Base-by-base conservation (phyloP, 2,888 invertebrate species). In the Hydroisotoma schaefferi region DNA sequence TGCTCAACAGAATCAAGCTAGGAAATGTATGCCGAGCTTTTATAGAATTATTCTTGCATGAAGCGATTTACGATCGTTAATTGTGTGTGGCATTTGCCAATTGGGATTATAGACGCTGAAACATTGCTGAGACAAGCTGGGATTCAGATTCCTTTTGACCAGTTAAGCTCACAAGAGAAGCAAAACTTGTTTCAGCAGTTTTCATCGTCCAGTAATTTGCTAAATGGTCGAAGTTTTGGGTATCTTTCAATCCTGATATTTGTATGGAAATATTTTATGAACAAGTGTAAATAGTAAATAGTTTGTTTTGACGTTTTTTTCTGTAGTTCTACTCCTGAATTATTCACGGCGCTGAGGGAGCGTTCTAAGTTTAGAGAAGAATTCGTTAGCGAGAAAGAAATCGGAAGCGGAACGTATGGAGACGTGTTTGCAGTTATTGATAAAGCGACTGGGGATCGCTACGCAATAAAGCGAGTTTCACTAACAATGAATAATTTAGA, bases 381-480 rank as follows among this genome's bases (percentile, higher is more conserved):
- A 5, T 71, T 68, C 44, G 48, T 52, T 26, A 37, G 61, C 0
- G 22, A 40, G 10, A n/a, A 38, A 0, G n/a, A 8, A 18, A 27
- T 71, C 25, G 71, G 69, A 5, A 54, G 52, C 23, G 71, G 71
- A 12, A 55, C 43, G n/a, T 71, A 55, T 65, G 71, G 71, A 2
- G 60, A 62, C 48, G 71, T 68, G 0, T 68, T 51, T 20, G 55
- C 58, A 15, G 71, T 65, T 5, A 54, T 23, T 15, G 20, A 47
- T 22, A 23, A 53, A 25, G 12, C 18, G 23, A 15, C 25, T 38
- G n/a, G 2, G 38, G 18, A 48, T 2, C 12, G 12, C 29, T 67
- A 59, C 28, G 71, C 71, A 3, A 43, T 68, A 0, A 71, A 71
- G 52, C 62, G 55, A 44, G 63, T 69, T 20, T 28, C 55, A 8